Percentiles rank a stretch among this genome's conserved stretches.
Conservation (phyloP, 1,140 invertebrate genomes). For the Physella acuta region DNA sequence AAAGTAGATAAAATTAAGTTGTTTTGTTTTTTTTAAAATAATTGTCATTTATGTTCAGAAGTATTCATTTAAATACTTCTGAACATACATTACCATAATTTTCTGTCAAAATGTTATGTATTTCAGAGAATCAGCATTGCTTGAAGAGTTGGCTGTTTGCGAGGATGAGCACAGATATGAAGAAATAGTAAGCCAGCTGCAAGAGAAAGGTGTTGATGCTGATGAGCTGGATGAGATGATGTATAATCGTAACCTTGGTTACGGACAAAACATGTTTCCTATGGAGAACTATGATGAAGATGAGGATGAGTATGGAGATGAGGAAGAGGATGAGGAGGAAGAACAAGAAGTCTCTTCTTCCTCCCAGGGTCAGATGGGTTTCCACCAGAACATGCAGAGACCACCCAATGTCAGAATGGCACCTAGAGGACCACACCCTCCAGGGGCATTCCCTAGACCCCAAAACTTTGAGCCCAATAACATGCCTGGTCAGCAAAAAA, state of each 20-base stretch:
- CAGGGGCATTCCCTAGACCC: no score
- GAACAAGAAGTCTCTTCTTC: conserved; percentile 20
- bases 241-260: neutral
- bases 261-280: neutral
- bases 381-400: neutral
- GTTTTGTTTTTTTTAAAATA: neutral
- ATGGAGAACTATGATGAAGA: conserved; percentile 6
- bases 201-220: conserved; percentile 19
- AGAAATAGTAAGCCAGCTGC: conserved; percentile 12
- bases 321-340: conserved; percentile 10
- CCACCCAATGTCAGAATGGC: neutral
- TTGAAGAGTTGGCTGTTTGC: conserved; percentile 12
- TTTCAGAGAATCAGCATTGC: conserved; percentile 12
- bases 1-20: neutral
- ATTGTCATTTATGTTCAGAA: neutral
- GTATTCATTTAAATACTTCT: neutral
- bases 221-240: conserved; percentile 16
- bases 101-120: neutral
- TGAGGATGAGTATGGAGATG: conserved; percentile 3
- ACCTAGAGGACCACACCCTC: neutral
- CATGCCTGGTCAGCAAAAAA: neutral
- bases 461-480: no score
- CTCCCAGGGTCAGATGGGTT: neutral
- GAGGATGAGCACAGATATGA: conserved; percentile 15
- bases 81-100: neutral